Conservation (phyloP, 2,888 invertebrate species). For the Orthosia gothica region DNA sequence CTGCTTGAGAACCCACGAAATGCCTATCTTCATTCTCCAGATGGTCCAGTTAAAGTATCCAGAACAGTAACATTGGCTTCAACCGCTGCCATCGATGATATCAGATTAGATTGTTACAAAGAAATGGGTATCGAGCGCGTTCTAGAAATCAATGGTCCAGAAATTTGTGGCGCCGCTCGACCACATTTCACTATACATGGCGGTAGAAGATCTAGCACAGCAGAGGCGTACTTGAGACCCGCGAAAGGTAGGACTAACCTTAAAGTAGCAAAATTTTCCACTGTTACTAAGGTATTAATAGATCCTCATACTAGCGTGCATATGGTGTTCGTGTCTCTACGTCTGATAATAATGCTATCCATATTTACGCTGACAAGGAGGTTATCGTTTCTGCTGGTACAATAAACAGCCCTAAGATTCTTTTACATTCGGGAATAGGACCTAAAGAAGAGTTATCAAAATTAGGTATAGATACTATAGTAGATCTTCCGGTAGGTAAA, state of each 20-base stretch:
- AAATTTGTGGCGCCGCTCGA: slow-evolving; percentile 71
- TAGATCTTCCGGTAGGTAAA: slow-evolving; percentile 84
- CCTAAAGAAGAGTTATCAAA: slow-evolving; percentile 76
- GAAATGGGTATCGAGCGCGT: slow-evolving; percentile 77
- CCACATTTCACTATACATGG: slow-evolving; percentile 78
- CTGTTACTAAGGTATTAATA: slow-evolving; percentile 81
- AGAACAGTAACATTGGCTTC: slow-evolving; percentile 70
- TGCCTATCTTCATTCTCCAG: slow-evolving; percentile 73
- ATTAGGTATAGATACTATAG: slow-evolving; percentile 75
- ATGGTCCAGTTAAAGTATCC: slow-evolving; percentile 78
- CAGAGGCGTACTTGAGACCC: slow-evolving; percentile 81
- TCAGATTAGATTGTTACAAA: slow-evolving; percentile 70
- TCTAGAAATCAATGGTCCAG: slow-evolving; percentile 76
- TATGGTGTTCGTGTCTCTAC: slow-evolving; percentile 79
- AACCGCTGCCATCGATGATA: slow-evolving; percentile 71
- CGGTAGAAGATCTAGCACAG: slow-evolving; percentile 84
- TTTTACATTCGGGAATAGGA: slow-evolving; percentile 86
- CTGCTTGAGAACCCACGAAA: slow-evolving; percentile 70
- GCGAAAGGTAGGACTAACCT: slow-evolving; percentile 78
- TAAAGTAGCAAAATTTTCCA: slow-evolving; percentile 78
- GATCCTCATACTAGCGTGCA: slow-evolving; percentile 71
- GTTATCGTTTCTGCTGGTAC: slow-evolving; percentile 84
- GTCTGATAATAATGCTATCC: slow-evolving; percentile 70
- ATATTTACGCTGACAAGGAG: slow-evolving; percentile 79
- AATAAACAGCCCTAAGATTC: slow-evolving; percentile 83